Evolutionary conservation across 2,888 invertebrate genomes (phyloP), one percentile per base, ranked within the genome.

Genomic region (Latheticus oryzae): DNA sequence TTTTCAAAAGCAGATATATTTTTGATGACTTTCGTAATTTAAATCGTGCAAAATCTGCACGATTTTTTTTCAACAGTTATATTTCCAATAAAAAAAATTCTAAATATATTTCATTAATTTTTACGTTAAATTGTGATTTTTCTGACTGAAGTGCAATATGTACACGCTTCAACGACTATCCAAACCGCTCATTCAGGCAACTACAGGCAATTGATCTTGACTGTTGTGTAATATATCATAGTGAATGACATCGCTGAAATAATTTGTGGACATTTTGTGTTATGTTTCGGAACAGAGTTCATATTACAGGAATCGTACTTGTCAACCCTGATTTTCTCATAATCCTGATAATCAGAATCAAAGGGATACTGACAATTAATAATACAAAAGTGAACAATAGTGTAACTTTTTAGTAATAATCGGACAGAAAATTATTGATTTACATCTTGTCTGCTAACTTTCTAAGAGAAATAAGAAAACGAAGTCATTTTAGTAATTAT

Each of bases 1-100:
- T 70, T 71, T 71, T 72, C 63, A 68, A 62, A 64, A 62, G 52
- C 62, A 63, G 62, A 65, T 65, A 65, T 64, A 63, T 65, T 66
- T 68, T 65, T 65, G 66, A 65, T 67, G 67, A 66, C 67, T 62
- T 65, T 58, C 58, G 62, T 65, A 64, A 61, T 66, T 64, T 64
- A 59, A 64, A 61, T 62, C 58, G 61, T 43, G 53, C 55, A 62
- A 48, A 58, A 45, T 60, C 42, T 30, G 51, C 54, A 42, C 33
- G 43, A 61, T 62, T 54, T 54, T 47, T 50, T 28, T 33, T 47
- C 21, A 11, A 23, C 45, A 17, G 21, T 48, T 19, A 42, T 42
- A 52, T 42, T 52, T 51, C 42, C 52, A 15, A 40, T 42, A 42
- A 52, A 30, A 11, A 15, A 12, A 37, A 13, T 1, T 48, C 24